Evolutionary conservation across 2,888 invertebrate species (phyloP), one percentile per base, ranked within the genome.

Genomic region (Meteorus cinctellus): DNA sequence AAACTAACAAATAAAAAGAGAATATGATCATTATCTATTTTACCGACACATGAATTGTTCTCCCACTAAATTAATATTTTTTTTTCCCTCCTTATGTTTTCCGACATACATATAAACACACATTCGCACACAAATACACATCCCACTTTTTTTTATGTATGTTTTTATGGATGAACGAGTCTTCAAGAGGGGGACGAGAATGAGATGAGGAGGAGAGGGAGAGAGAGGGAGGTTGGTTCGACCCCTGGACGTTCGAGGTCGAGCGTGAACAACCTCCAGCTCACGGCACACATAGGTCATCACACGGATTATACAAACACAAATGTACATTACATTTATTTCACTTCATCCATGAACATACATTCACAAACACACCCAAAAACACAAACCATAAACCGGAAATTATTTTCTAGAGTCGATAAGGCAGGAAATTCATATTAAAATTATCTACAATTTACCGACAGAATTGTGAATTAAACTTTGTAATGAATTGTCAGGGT

Each of bases 81-180:
- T 41, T 41, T 41, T 41, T 0, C 12, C 41, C 34, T 8, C 41
- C 41, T 41, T 10, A 12, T 41, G 41, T 16, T 34, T 34, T 2
- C 19, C 12, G 29, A n/a, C 48, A 4, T 48, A 48, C n/a, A 48
- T n/a, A 16, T 16, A n/a, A n/a, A 5, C n/a, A n/a, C 48, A 48
- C 45, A 16, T 45, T 16, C 16, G 2, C 48, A 16, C 48, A 48
- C n/a, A 48, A 14, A 48, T 16, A 16, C 29, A 5, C 10, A 1
- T 65, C 19, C 63, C 27, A 45, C 16, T 24, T 62, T 68, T 62
- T 48, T 48, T n/a, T 16, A 5, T 48, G n/a, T 48, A 48, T 48
- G 16, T 48, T 48, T 48, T 24, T n/a, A 36, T 24, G 45, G 68
- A 72, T 68, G 71, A 76, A 71, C 29, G 72, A 51, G 51, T 14